Base-by-base conservation (phyloP, 2,797 vertebrate species). In the Limnodromus scolopaceus region DNA sequence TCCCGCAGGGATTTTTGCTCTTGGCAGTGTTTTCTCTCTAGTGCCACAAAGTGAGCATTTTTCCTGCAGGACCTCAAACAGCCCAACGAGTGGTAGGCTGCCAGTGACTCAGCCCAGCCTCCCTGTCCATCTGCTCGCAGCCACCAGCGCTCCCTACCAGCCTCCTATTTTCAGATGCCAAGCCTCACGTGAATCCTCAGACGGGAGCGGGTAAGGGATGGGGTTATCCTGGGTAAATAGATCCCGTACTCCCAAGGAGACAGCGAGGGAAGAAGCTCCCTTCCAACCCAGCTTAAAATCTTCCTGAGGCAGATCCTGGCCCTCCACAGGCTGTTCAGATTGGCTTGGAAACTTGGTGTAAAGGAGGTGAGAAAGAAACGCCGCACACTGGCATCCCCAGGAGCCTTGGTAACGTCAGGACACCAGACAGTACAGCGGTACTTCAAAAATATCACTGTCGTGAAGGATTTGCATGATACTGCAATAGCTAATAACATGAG, bases 21-120 rank as follows among this genome's bases (percentile, higher is more conserved):
- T 81, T 91, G 54, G 39, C 75, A 87, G 48, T 75, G n/a, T 92
- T 90, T 90, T 81, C 32, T 76, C 63, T 66, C 48, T 10, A 54
- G 65, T 81, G 87, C 76, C 87, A 80, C 84, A 77, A 95, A 90
- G 74, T 77, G 65, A 92, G 69, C 85, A 72, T 77, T 95, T 93
- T 84, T 92, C 81, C 83, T 90, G 85, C 79, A 93, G 87, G 92
- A 91, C 88, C 74, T 97, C 84, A 79, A 92, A 90, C 87, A 84
- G 78, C 94, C 96, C 80, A 41, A 74, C 63, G 76, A 93, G 81
- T 82, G 70, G 8, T 95, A 74, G 38, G 36, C 86, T 92, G 74
- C 85, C 80, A 51, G 93, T 64, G 91, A 75, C 68, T 92, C 65
- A 94, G 57, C 14, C 12, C 89, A 41, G 74, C 0, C 2, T 80